Conservation (phyloP, 2,113 vertebrate species). For the Candoia aspera region DNA sequence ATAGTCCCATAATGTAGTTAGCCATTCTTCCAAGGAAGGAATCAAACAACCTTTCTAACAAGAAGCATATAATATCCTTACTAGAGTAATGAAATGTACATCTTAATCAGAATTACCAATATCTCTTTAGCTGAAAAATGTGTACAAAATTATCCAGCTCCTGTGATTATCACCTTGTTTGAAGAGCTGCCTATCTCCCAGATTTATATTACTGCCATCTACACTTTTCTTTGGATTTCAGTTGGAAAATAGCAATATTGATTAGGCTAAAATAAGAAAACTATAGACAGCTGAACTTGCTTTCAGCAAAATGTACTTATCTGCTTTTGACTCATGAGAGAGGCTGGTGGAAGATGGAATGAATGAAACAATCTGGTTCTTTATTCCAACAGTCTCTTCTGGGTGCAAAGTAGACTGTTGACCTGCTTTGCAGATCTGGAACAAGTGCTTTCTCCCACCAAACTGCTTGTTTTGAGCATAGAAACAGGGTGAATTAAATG, state of each 20-base stretch:
- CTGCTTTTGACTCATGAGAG: background rate
- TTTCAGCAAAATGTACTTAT: slow-evolving; percentile 7
- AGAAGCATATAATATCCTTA: background rate
- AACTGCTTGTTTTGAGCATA: background rate
- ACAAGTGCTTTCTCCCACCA: background rate
- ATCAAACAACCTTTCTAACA: too few relatives aligned
- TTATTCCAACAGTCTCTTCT: background rate
- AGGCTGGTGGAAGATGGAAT: background rate
- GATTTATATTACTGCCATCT: slow-evolving; percentile 66
- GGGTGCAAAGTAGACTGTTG: background rate
- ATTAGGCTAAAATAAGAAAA: slow-evolving; percentile 60
- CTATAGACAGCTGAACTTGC: slow-evolving; percentile 34
- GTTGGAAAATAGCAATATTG: slow-evolving; percentile 59
- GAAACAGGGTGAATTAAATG: background rate
- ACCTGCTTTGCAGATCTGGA: background rate
- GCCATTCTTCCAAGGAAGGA: background rate
- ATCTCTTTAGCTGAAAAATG: slow-evolving; percentile 48
- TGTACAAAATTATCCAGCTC: slow-evolving; percentile 45
- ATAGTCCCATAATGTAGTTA: background rate
- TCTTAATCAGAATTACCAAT: slow-evolving; percentile 18
- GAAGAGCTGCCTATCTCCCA: slow-evolving; percentile 58
- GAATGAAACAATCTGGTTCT: background rate
- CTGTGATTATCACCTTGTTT: slow-evolving; percentile 45
- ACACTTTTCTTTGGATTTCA: slow-evolving; percentile 64
- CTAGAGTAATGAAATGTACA: background rate